A percentile compares a stretch with the other conserved stretches of the same genome.
Evolutionary conservation across 2,888 invertebrate genomes (phyloP).

Genomic region (Capitulum mitella): DNA sequence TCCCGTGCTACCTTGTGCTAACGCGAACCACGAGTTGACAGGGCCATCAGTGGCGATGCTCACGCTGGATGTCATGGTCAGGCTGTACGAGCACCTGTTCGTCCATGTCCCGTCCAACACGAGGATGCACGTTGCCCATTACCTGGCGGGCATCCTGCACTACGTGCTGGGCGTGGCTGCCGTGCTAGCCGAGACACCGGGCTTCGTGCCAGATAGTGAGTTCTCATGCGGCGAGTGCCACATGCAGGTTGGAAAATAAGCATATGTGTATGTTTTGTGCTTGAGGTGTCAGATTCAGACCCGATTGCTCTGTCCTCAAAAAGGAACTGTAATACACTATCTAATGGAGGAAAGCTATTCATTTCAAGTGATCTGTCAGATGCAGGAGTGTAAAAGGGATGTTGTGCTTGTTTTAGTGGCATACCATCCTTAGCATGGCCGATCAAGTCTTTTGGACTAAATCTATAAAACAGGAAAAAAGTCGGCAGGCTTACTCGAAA

Average conservation of each 20-base stretch:
- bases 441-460: background rate
- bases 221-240: background rate
- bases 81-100: constrained; percentile 30
- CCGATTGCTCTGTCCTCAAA: too few species aligned
- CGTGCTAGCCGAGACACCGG: constrained; percentile 28
- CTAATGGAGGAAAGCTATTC: background rate
- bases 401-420: background rate
- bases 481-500: too few species aligned
- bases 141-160: constrained; percentile 30
- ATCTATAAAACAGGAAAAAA: too few species aligned
- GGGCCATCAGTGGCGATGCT: background rate
- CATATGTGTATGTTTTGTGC: too few species aligned
- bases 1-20: too few species aligned
- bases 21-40: too few species aligned
- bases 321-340: background rate
- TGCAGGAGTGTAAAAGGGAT: background rate
- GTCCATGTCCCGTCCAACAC: constrained; percentile 28
- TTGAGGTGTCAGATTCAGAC: too few species aligned
- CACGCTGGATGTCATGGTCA: background rate
- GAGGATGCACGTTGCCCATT: constrained; percentile 28
- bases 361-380: background rate
- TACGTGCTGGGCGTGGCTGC: constrained; percentile 27
- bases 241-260: background rate
- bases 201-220: constrained; percentile 22
- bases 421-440: too few species aligned